Conservation (phyloP, 2,113 vertebrate species). For the Paraplagusia blochii region DNA sequence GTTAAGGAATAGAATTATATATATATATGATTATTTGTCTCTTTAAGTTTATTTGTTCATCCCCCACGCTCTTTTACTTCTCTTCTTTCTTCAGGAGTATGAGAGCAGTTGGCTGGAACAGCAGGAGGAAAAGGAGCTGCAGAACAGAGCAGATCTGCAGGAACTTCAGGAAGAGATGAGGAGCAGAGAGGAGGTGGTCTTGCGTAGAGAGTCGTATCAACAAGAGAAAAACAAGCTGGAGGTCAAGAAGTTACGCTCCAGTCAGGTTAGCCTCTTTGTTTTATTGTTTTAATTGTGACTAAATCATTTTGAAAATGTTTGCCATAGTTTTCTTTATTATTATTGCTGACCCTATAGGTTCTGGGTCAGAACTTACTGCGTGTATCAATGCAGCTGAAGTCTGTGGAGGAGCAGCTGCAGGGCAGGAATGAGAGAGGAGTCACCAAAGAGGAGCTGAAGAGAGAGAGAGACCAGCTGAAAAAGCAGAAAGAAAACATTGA, state of each 20-base stretch:
- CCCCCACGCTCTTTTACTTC: background rate
- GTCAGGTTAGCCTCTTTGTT: constrained; percentile 75
- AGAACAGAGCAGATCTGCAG: constrained; percentile 77
- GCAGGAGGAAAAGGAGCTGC: constrained; percentile 84
- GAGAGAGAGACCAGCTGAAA: constrained; percentile 77
- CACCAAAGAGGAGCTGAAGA: constrained; percentile 73
- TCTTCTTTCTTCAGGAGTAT: constrained; percentile 65
- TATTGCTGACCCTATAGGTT: constrained; percentile 65
- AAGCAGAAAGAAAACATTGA: constrained; percentile 78
- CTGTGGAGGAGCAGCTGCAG: constrained; percentile 81
- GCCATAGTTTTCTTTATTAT: background rate
- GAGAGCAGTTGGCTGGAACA: constrained; percentile 83
- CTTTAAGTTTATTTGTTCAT: background rate
- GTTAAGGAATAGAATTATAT: background rate
- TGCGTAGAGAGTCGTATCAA: constrained; percentile 79
- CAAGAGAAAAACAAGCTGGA: constrained; percentile 83
- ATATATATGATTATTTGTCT: no score
- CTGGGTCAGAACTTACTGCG: constrained; percentile 81
- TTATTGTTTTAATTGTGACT: no score
- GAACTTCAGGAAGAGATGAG: constrained; percentile 84
- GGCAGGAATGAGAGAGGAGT: constrained; percentile 67
- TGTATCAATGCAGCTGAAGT: constrained; percentile 76
- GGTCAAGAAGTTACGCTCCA: constrained; percentile 83
- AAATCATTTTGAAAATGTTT: no score
- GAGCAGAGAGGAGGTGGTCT: constrained; percentile 81